Evolutionary conservation across 2,888 invertebrate genomes (phyloP).

Genomic region (Watsonalla binaria): DNA sequence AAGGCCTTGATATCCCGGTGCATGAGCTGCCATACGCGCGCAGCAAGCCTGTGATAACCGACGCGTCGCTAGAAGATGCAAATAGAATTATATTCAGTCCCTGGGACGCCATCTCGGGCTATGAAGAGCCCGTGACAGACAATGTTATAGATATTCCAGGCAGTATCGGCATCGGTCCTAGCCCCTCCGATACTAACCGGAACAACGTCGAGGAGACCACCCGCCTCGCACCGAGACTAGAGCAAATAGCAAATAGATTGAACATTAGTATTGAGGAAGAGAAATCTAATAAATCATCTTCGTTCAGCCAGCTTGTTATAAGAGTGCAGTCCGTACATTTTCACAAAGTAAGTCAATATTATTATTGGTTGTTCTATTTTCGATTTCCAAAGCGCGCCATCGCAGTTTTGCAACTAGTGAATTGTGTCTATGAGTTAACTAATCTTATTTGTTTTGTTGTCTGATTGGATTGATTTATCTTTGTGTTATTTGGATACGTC

Average conservation of each 20-base stretch:
- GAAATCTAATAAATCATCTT: constrained; percentile 71
- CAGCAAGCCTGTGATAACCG: constrained; percentile 61
- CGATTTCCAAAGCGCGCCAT: neutral
- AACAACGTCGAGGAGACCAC: constrained; percentile 54
- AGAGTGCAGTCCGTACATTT: constrained; percentile 72
- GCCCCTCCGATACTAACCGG: constrained; percentile 42
- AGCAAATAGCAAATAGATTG: constrained; percentile 66
- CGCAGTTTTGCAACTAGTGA: neutral
- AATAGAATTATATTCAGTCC: constrained; percentile 77
- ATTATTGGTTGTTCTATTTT: constrained; percentile 7
- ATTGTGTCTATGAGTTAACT: neutral
- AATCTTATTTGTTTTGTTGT: neutral
- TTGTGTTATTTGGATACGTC: too few relatives aligned
- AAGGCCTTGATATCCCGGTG: constrained; percentile 66
- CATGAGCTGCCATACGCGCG: constrained; percentile 48
- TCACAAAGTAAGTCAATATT: constrained; percentile 57
- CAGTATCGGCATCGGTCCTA: constrained; percentile 50
- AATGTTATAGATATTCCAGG: constrained; percentile 69
- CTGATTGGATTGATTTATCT: too few relatives aligned
- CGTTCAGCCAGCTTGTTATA: constrained; percentile 72
- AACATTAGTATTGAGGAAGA: constrained; percentile 69
- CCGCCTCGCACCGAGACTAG: constrained; percentile 41
- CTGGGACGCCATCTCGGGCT: constrained; percentile 70
- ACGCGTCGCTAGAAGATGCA: constrained; percentile 71
- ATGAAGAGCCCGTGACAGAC: constrained; percentile 66